Percentiles rank a stretch among this genome's conserved stretches.
Evolutionary conservation across 2,113 vertebrate genomes (phyloP).

Genomic region (Gymnobelideus leadbeateri): DNA sequence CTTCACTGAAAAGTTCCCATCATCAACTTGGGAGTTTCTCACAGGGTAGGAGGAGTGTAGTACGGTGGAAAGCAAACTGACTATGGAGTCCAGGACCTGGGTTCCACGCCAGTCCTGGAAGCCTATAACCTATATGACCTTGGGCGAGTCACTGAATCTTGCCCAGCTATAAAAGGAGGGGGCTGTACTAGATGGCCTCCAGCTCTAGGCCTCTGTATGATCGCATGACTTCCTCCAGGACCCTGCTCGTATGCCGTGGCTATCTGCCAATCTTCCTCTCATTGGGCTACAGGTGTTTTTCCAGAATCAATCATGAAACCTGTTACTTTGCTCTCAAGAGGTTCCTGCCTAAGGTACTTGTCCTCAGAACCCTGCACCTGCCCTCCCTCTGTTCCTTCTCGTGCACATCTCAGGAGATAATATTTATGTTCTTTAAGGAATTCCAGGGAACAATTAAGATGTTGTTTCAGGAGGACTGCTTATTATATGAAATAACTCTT

Average conservation of each 20-base stretch:
- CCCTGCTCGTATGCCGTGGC: not conserved
- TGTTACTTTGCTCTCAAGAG: not conserved
- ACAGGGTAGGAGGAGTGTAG: not conserved
- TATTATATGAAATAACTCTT: not conserved
- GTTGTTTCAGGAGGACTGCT: not conserved
- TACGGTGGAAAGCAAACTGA: not conserved
- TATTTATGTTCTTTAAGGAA: not conserved
- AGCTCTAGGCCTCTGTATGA: not conserved
- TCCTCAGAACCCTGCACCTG: not conserved
- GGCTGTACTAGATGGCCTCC: not conserved
- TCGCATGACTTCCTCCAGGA: not conserved
- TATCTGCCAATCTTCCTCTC: not conserved
- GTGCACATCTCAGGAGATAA: conserved; percentile 10
- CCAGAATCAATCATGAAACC: not conserved
- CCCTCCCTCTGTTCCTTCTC: not conserved
- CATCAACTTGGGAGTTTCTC: not conserved
- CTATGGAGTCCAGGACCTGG: not conserved
- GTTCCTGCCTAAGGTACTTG: not conserved
- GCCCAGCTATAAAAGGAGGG: not conserved
- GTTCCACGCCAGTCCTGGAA: not conserved
- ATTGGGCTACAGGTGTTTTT: not conserved
- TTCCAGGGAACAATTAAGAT: not conserved
- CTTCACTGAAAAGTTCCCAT: not conserved
- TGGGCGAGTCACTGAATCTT: not conserved
- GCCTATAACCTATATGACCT: not conserved